Evolutionary conservation across 2,113 vertebrate genomes (phyloP).

Genomic region (Philantomba maxwellii): DNA sequence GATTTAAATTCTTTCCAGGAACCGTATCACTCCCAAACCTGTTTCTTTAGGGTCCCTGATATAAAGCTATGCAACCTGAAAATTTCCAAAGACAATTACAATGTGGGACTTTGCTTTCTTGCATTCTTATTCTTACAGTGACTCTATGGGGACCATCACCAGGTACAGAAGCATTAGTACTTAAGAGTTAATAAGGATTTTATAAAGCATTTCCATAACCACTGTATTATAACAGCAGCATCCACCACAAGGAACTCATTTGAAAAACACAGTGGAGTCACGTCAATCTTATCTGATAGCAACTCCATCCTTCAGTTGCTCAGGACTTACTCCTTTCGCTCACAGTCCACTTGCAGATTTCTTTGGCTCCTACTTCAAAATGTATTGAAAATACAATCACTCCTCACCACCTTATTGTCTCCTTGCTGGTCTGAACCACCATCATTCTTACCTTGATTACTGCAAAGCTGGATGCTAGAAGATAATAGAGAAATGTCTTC

Average conservation of each 20-base stretch:
- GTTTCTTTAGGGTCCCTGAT: background rate
- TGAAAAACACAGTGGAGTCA: background rate
- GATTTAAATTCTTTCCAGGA: slow-evolving; percentile 2
- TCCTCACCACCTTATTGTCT: background rate
- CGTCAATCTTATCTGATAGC: background rate
- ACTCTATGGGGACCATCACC: background rate
- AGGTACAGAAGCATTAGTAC: background rate
- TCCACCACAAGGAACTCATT: background rate
- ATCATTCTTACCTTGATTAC: background rate
- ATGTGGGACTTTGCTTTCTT: background rate
- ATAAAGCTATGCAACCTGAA: background rate
- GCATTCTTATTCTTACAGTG: background rate
- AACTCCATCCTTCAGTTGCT: background rate
- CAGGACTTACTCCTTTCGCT: background rate
- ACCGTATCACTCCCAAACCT: background rate
- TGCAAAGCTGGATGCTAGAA: background rate
- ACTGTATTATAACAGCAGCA: background rate
- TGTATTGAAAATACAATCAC: background rate
- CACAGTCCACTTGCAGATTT: background rate
- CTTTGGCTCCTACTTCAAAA: slow-evolving; percentile 3
- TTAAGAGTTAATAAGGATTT: background rate
- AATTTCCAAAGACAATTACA: background rate
- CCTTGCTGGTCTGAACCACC: background rate
- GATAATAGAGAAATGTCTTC: slow-evolving; percentile 2
- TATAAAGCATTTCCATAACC: background rate